These are phyloP conservation scores for Epinephelus cyanopodus DNA, from an alignment of 2,113 vertebrate species.

Conservation along the genomic window DNA sequence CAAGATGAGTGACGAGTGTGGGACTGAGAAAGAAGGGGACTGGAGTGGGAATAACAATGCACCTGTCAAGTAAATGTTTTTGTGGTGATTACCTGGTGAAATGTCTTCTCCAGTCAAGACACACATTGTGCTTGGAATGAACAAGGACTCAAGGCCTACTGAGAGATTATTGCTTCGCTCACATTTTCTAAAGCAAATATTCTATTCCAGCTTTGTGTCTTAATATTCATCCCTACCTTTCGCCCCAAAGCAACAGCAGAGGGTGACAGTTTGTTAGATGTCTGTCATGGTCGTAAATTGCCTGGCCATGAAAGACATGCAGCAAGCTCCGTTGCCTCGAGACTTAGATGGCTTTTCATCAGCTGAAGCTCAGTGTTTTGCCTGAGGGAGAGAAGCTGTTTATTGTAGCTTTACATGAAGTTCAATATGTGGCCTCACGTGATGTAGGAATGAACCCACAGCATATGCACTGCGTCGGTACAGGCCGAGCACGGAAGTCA, in stretches of 20 bases:
- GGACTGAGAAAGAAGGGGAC: not conserved
- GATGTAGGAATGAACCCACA: not conserved
- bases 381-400: not conserved
- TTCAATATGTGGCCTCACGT: no score
- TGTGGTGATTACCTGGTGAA: not conserved
- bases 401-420: not conserved
- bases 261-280: not conserved
- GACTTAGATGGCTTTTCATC: not conserved
- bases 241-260: not conserved
- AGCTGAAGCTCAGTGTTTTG: conserved; percentile 1
- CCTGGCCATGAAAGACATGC: not conserved
- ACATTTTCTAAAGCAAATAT: not conserved
- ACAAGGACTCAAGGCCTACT: no score
- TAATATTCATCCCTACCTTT: not conserved
- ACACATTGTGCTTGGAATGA: not conserved
- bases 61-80: not conserved
- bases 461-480: not conserved
- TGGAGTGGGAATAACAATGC: not conserved
- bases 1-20: not conserved
- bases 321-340: not conserved
- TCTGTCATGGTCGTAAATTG: conserved; percentile 8
- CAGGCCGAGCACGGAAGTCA: not conserved
- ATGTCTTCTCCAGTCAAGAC: not conserved
- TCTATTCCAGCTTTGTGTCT: not conserved
- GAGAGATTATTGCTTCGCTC: not conserved